phyloP scores from a whole-genome alignment of 2,113 vertebrate species.

The Chelonoidis abingdonii region DNA sequence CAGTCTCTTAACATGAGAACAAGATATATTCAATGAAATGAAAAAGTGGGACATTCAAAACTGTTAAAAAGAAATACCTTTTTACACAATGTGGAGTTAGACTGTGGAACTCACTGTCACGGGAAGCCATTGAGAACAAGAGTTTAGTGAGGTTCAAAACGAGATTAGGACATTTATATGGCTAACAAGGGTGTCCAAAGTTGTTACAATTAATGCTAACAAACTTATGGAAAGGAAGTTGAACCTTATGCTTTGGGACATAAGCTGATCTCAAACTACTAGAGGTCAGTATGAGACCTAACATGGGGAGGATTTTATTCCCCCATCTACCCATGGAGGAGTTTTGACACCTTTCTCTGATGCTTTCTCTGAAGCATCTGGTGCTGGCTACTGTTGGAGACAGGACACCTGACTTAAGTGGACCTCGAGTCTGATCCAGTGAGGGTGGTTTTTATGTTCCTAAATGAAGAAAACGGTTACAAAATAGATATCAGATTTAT shows the following conservation, averaged over 20 bases:
- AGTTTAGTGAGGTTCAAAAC: not conserved
- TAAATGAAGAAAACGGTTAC: not conserved
- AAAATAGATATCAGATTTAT: not conserved
- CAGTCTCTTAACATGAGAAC: not conserved
- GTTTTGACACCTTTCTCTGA: not conserved
- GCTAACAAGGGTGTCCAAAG: rapidly evolving
- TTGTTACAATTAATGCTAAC: rapidly evolving
- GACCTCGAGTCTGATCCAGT: not conserved
- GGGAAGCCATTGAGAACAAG: not conserved
- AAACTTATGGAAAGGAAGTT: not conserved
- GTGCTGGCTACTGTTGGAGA: not conserved
- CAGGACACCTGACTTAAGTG: not conserved
- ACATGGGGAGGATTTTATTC: not conserved
- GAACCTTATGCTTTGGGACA: not conserved
- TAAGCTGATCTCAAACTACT: not conserved
- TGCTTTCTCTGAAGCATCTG: not conserved
- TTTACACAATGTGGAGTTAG: rapidly evolving
- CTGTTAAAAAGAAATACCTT: rapidly evolving
- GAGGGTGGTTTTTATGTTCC: not conserved
- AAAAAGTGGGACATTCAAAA: not conserved
- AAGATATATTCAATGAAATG: rapidly evolving
- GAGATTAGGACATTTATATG: not conserved
- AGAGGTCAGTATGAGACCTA: not conserved
- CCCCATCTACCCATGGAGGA: not conserved
- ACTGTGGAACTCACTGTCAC: rapidly evolving